Evolutionary conservation across 2,888 invertebrate species (phyloP), one percentile per base, ranked within the genome.

Genomic region (Apotomis turbidana): DNA sequence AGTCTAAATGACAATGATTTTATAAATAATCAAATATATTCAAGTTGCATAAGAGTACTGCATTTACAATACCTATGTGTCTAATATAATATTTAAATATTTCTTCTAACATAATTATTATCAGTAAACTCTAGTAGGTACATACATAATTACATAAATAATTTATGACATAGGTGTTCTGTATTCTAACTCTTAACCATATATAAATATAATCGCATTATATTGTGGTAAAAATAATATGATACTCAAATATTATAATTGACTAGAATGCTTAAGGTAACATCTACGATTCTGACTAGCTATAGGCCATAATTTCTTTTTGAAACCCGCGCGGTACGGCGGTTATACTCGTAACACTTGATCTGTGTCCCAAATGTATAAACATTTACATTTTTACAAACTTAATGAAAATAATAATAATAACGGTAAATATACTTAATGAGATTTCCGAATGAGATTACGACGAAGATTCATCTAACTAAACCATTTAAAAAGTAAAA

Each of bases 241-340:
- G 78, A 80, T 76, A 82, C 81, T 80, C 78, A 83, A 81, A 82
- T 82, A 85, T 75, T 79, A 84, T 91, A 91, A 92, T 92, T 92
- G 91, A 92, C 91, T 91, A 91, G 87, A 87, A 86, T 84, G 85
- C 83, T 82, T 77, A 85, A 80, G 80, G 78, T 80, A 80, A 76
- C 78, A 79, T 75, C 78, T 74, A 75, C 76, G 76, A 76, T 78
- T 78, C 60, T 83, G 83, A 86, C 88, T 90, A 90, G 27, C 27
- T 27, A 27, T 27, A 27, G 90, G 88, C 88, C 88, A 79, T 81
- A 75, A 74, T 68, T 46, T 57, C 4, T 66, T 68, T 70, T 68
- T 51, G 41, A 52, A 58, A 44, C 59, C 59, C 58, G 51, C 38
- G 51, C 67, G 58, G 27, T 41, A 13, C 38, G 44, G n/a, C n/a